Evolutionary conservation across 1,140 invertebrate genomes (phyloP).

Genomic region (Zaprionus camerounensis): DNA sequence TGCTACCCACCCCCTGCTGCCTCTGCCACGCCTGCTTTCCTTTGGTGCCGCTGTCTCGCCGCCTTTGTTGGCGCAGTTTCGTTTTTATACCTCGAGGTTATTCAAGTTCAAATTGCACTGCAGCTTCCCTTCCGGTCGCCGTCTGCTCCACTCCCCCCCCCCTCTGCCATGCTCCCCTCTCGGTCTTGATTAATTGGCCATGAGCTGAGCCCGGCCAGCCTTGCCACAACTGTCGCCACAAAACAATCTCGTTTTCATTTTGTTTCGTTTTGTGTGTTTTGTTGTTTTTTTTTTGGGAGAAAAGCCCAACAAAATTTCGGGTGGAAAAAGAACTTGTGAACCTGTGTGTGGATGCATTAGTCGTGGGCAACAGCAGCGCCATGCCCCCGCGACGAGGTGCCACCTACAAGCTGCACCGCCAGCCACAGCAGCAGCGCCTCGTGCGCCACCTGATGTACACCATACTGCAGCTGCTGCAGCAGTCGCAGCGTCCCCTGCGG

Average conservation of each 20-base stretch:
- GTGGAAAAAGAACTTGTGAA: not conserved
- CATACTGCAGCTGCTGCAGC: slow-evolving; percentile 44
- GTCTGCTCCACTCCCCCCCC: not conserved
- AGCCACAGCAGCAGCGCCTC: slow-evolving; percentile 31
- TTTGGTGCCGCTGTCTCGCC: slow-evolving; percentile 14
- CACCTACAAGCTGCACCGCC: slow-evolving; percentile 25
- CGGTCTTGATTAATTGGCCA: slow-evolving; percentile 71
- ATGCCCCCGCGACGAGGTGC: slow-evolving; percentile 30
- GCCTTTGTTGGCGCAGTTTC: slow-evolving; percentile 66
- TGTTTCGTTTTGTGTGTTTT: not conserved
- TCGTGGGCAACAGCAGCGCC: not conserved
- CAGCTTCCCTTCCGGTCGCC: slow-evolving; percentile 11
- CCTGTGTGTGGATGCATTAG: not conserved
- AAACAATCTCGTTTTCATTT: slow-evolving; percentile 29
- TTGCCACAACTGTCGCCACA: slow-evolving; percentile 32
- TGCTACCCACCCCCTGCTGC: not conserved
- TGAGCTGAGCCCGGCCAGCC: slow-evolving; percentile 35
- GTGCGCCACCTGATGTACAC: slow-evolving; percentile 35
- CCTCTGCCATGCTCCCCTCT: not conserved
- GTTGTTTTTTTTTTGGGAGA: not conserved
- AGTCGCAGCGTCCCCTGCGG: slow-evolving; percentile 39
- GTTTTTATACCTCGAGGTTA: slow-evolving; percentile 74
- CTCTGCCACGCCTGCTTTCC: too few species aligned
- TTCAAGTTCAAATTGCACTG: slow-evolving; percentile 59
- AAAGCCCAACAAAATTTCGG: not conserved